These are phyloP conservation scores for Eupithecia centaureata DNA, from an alignment of 2,888 invertebrate species.

Conservation along the genomic window DNA sequence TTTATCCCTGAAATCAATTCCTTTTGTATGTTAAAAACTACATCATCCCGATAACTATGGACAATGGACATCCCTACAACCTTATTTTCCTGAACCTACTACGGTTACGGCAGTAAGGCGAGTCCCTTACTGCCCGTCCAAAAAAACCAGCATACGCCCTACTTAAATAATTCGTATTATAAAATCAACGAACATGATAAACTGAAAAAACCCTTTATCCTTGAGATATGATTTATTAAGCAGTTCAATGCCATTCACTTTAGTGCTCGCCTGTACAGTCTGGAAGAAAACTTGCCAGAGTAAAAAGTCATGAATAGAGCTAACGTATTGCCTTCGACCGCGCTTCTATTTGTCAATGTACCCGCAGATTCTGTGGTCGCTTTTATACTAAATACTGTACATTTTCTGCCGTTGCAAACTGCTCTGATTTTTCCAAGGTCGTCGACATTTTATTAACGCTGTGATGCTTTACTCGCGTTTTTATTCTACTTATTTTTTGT, in stretches of 20 bases:
- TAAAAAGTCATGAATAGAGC: conserved; percentile 50
- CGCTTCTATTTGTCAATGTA: conserved; percentile 53
- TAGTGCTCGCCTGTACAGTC: conserved; percentile 35
- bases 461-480: conserved; percentile 8
- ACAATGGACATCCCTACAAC: no score
- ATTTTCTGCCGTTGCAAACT: conserved; percentile 3
- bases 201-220: background rate
- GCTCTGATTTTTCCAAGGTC: conserved; percentile 10
- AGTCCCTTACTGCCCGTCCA: background rate
- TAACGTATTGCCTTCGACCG: conserved; percentile 38
- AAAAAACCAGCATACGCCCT: no score
- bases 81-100: background rate
- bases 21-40: no score
- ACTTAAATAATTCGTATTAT: no score
- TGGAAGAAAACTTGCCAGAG: conserved; percentile 44
- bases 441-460: conserved; percentile 4
- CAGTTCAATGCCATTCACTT: conserved; percentile 2
- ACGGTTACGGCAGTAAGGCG: no score
- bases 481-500: background rate
- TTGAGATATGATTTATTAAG: background rate
- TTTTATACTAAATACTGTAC: conserved; percentile 37
- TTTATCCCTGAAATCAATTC: no score
- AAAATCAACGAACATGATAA: no score
- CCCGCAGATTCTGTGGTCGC: conserved; percentile 38
- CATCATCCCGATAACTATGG: no score